Percentiles rank a stretch among this genome's conserved stretches.
Conservation (phyloP, 2,113 vertebrate genomes). For the Cinclus mexicanus region DNA sequence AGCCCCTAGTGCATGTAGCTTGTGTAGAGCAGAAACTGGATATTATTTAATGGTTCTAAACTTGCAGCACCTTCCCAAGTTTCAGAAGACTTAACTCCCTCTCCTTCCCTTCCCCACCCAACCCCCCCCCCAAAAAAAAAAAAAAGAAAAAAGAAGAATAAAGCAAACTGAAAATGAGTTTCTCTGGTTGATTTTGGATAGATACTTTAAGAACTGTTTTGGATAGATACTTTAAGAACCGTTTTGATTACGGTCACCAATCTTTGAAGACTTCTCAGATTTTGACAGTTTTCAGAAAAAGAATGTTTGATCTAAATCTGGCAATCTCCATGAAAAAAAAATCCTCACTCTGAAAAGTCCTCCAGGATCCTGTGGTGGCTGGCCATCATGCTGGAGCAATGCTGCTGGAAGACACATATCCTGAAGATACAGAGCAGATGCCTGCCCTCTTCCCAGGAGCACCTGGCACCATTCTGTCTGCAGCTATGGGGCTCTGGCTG, state of each 20-base stretch:
- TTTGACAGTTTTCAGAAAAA: not conserved
- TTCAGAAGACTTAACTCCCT: not conserved
- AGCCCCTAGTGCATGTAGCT: not conserved
- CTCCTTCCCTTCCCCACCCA: too few relatives aligned
- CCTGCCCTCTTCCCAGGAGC: not conserved
- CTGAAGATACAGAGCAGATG: fast-evolving
- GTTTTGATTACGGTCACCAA: not conserved
- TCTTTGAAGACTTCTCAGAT: not conserved
- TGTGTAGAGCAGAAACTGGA: not conserved
- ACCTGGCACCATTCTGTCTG: fast-evolving
- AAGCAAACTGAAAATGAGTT: not conserved
- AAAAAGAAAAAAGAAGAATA: not conserved
- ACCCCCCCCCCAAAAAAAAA: not conserved
- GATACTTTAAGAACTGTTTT: not conserved
- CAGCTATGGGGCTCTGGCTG: fast-evolving
- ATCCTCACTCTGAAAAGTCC: not conserved
- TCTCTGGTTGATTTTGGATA: not conserved
- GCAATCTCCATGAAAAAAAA: not conserved
- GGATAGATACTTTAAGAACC: not conserved
- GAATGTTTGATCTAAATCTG: not conserved
- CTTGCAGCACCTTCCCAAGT: not conserved
- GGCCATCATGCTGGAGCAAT: not conserved
- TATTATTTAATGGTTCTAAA: not conserved
- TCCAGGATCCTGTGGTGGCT: not conserved
- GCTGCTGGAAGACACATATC: not conserved